Evolutionary conservation across 2,888 invertebrate species (phyloP), one percentile per base, ranked within the genome.

Genomic region (Rhamphomyia laevipes): DNA sequence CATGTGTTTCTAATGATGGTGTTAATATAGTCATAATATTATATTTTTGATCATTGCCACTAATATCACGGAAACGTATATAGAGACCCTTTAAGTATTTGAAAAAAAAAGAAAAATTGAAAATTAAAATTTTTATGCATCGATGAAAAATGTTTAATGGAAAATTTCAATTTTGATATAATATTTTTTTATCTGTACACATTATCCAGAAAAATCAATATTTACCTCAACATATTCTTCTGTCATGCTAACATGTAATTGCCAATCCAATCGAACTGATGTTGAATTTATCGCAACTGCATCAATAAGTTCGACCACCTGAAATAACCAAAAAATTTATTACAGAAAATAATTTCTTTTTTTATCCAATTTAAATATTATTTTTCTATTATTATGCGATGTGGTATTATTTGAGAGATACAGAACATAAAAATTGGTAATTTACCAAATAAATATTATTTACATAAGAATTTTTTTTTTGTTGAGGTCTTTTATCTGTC

Each of bases 301-400:
- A 63, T 77, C 76, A 50, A 71, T 70, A 56, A 92, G 73, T 59
- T 85, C 82, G 43, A 91, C 79, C 53, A 87, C 78, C 67, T 84
- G 79, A 16, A 56, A 55, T 18, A 41, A 45, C 17, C 38, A 40
- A 27, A 27, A 27, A 27, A 27, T 9, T 7, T 27, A n/a, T n/a
- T n/a, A n/a, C n/a, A n/a, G n/a, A n/a, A 27, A 21, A 21, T 21
- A 21, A 4, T 27, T 5, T 27, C 4, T 21, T 21, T 21, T 21
- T 21, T 21, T 4, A 27, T n/a, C n/a, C n/a, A 27, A 27, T 27
- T 27, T 27, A 27, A 27, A 27, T 27, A 27, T 27, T 27, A 7
- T 27, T 27, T 27, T 7, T 7, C 7, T 7, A 27, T 21, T 21
- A 21, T 21, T 21, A 4, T 21, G 21, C 5, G 5, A n/a, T n/a